phyloP scores from a whole-genome alignment of 23 tunicate species.

The Trididemnum clinides region DNA sequence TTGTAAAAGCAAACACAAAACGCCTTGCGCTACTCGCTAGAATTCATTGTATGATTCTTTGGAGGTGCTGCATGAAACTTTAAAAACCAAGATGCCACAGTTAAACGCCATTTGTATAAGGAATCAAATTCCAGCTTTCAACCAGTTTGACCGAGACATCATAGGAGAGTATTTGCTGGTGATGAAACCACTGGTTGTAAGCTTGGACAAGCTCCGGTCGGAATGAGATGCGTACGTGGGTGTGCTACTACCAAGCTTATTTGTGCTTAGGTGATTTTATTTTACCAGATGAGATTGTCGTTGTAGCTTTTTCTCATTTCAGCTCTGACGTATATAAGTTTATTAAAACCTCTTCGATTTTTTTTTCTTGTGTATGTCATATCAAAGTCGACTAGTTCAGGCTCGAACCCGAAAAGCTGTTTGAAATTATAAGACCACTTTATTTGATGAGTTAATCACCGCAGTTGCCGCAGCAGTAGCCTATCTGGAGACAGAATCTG shows the following conservation, averaged over 20 bases:
- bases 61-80: neutral
- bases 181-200: constrained; percentile 2
- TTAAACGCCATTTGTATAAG: neutral
- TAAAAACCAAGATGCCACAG: neutral
- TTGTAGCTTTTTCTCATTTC: too few relatives aligned
- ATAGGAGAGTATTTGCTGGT: neutral
- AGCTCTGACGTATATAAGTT: too few relatives aligned
- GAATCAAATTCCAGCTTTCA: neutral
- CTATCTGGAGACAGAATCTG: too few relatives aligned
- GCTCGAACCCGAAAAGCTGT: too few relatives aligned
- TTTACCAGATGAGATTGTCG: too few relatives aligned
- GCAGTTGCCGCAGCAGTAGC: too few relatives aligned
- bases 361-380: too few relatives aligned
- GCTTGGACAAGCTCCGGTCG: neutral
- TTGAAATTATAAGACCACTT: too few relatives aligned
- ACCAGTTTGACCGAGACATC: constrained; percentile 5
- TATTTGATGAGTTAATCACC: too few relatives aligned
- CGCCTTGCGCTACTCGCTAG: constrained; percentile 9
- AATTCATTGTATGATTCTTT: constrained; percentile 25
- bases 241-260: constrained; percentile 4
- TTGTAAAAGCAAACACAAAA: neutral
- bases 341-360: too few relatives aligned
- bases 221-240: constrained; percentile 9
- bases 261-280: constrained; percentile 10
- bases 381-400: too few relatives aligned